phyloP scores from a whole-genome alignment of 2,888 invertebrate genomes.

The Cephus nigrinus region DNA sequence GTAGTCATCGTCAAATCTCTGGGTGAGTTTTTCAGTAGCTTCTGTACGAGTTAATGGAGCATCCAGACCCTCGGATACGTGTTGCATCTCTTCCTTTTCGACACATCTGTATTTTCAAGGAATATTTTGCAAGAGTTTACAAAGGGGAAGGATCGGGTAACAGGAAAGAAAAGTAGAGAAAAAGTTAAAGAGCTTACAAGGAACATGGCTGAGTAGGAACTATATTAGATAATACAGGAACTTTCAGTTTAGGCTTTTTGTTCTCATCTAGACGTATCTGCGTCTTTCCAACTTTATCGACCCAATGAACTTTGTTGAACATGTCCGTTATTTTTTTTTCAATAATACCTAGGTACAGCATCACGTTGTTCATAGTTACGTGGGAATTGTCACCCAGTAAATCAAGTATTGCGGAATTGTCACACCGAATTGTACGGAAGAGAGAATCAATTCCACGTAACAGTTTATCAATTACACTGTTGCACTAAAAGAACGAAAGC shows the following conservation, averaged over 20 bases:
- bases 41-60: constrained; percentile 59
- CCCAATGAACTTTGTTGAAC: constrained; percentile 69
- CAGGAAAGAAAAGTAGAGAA: constrained; percentile 62
- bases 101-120: constrained; percentile 62
- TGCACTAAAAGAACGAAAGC: constrained; percentile 48
- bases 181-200: constrained; percentile 58
- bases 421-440: constrained; percentile 76
- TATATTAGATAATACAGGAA: constrained; percentile 59
- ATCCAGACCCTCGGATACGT: constrained; percentile 66
- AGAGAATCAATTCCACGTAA: constrained; percentile 67
- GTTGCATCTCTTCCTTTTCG: constrained; percentile 68
- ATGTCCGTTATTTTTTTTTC: constrained; percentile 80
- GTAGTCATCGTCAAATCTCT: constrained; percentile 58
- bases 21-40: constrained; percentile 57
- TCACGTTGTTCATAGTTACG: constrained; percentile 80
- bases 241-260: constrained; percentile 53
- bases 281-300: constrained; percentile 54
- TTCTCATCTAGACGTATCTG: constrained; percentile 57
- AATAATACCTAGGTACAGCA: constrained; percentile 84
- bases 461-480: constrained; percentile 60
- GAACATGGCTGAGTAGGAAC: constrained; percentile 69
- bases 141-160: constrained; percentile 57
- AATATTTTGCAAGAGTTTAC: neutral
- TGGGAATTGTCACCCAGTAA: constrained; percentile 79
- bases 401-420: constrained; percentile 77